Base-by-base conservation (phyloP, 2,113 vertebrate genomes). In the Zapus hudsonius region DNA sequence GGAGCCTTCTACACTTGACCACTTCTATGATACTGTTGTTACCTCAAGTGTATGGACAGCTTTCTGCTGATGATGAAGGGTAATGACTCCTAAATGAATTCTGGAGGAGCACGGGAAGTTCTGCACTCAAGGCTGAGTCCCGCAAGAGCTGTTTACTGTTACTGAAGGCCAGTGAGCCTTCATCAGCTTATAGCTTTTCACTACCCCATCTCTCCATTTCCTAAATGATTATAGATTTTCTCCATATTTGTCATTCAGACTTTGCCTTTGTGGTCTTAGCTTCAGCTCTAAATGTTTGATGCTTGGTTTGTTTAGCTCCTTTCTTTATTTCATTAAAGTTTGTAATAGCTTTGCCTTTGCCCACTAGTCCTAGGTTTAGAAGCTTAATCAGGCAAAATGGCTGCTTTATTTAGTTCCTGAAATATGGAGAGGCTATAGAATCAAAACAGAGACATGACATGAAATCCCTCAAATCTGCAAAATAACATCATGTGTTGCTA, bases 321-420 rank as follows among this genome's bases (percentile, higher is more conserved):
- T 83, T 94, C 36, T 55, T 83, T 93, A 89, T 90, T 76, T 93
- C 33, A 61, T 76, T 92, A 89, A 87, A 67, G 47, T 84, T 55
- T 84, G 22, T 13, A 69, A 22, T 67, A 55, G n/a, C n/a, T 84
- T 84, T 36, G 47, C 40, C 47, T 81, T 94, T 90, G 67, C 78
- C 25, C 63, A 74, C 13, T 70, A 76, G 63, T 67, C 22, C 38
- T 15, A 81, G 75, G 52, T 89, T 95, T 95, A 95, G 79, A 96
- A 93, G 57, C 59, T 74, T 84, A 84, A 61, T 90, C 25, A 87
- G 86, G 52, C 59, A 93, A 83, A 86, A n/a, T 66, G 66, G 23
- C 33, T 90, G 7, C 92, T 90, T n/a, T n/a, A n/a, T n/a, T 90
- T 63, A 75, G 59, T 42, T 91, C 13, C 63, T 91, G 47, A 96